phyloP scores from a whole-genome alignment of 2,113 vertebrate species.

The Eclectus roratus region DNA sequence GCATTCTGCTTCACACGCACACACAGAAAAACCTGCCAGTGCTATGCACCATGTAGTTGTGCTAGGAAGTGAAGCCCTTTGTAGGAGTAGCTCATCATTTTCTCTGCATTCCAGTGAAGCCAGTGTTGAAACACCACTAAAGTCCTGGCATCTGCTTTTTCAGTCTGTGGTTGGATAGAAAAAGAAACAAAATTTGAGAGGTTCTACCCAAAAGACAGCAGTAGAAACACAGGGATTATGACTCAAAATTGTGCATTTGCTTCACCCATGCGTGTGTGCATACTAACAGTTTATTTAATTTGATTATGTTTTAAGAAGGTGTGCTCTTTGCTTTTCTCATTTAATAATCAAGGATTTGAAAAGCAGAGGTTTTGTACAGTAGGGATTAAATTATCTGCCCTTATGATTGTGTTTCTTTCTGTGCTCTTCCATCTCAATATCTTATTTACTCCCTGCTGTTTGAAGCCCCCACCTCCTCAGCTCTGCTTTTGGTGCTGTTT shows the following conservation, averaged over 20 bases:
- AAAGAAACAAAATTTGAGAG: neutral
- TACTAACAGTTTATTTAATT: neutral
- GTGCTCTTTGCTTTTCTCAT: accelerated
- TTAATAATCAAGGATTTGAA: neutral
- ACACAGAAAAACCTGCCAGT: neutral
- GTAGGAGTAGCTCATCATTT: neutral
- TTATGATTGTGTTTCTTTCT: neutral
- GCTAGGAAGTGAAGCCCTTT: neutral
- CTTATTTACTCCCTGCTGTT: neutral
- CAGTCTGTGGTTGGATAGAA: neutral
- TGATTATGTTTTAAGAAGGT: neutral
- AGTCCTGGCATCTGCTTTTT: neutral
- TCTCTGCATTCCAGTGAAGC: neutral
- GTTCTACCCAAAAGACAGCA: neutral
- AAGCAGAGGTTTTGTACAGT: neutral
- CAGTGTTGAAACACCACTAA: neutral
- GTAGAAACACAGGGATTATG: neutral
- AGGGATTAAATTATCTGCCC: neutral
- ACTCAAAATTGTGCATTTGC: neutral
- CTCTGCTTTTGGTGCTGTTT: neutral
- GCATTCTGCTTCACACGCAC: neutral
- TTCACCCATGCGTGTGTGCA: neutral
- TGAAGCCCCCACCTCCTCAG: neutral
- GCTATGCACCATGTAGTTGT: neutral
- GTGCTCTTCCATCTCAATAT: neutral